phyloP scores from a whole-genome alignment of 2,797 vertebrate species.

The Ataeniobius toweri region DNA sequence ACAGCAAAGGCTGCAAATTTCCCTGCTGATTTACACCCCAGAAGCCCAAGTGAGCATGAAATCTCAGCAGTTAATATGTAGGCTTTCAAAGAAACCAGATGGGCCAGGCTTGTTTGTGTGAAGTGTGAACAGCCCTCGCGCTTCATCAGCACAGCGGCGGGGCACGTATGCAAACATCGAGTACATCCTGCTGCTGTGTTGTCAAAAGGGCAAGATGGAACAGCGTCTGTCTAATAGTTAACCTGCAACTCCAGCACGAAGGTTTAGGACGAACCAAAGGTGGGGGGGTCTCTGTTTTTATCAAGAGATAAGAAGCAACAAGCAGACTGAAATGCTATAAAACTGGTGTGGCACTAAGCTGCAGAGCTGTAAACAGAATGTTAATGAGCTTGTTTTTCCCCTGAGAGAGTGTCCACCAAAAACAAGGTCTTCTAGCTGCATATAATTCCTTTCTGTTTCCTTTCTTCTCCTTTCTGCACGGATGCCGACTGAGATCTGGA shows the following conservation, averaged over 20 bases:
- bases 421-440: neutral
- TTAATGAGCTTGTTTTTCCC: constrained; percentile 4
- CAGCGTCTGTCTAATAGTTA: constrained; percentile 37
- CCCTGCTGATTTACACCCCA: constrained; percentile 1
- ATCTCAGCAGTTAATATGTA: neutral
- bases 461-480: neutral
- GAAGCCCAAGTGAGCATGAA: neutral
- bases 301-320: constrained; percentile 8
- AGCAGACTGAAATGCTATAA: constrained; percentile 1
- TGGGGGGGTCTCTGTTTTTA: neutral
- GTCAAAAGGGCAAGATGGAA: constrained; percentile 3
- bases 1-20: neutral
- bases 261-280: constrained; percentile 21
- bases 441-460: neutral
- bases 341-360: constrained; percentile 25
- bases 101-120: neutral
- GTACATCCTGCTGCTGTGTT: constrained; percentile 8
- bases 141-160: constrained; percentile 38
- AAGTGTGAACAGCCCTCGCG: constrained; percentile 8
- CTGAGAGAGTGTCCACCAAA: neutral
- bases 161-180: constrained; percentile 59
- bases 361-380: neutral
- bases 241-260: constrained; percentile 12
- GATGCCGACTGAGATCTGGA: neutral
- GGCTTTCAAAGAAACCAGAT: neutral